Base-by-base conservation (phyloP, 2,113 vertebrate genomes). In the Rattus rattus region DNA sequence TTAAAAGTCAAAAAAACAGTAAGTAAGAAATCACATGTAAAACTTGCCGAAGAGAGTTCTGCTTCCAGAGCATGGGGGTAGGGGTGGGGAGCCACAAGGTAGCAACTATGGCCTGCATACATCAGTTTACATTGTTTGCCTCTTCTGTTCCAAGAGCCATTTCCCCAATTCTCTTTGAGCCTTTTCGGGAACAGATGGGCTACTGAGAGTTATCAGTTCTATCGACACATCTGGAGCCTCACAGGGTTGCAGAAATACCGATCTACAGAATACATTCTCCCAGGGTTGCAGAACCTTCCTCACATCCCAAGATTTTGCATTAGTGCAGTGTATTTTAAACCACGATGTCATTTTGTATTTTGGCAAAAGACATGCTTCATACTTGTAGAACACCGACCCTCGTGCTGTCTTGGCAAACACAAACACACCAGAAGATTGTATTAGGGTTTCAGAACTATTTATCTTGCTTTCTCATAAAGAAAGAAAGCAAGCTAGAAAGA, bases 241-340 rank as follows among this genome's bases (percentile, higher is more conserved):
- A 97, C 77, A 97, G 93, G 97, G 91, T 33, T 95, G 97, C 97
- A 98, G 97, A 94, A 98, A 98, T 96, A 98, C 98, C 96, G 79
- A 90, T 91, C 96, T 90, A 95, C 96, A 97, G 98, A 96, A 98
- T 49, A 96, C 97, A 95, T 96, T 49, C 93, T 97, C 96, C 95
- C 96, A 93, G 52, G 96, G 54, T 95, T 92, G 84, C 92, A 96
- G 96, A 94, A 96, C 96, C 94, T 97, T 95, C 88, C 95, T 93
- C 94, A 95, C 90, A 77, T 63, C 7, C 96, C 95, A 81, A 92
- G 92, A 97, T 91, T 69, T 33, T 69, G 28, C 89, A 95, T 61
- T 0, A 17, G 76, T 86, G 91, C 72, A 24, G 92, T 94, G 98
- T 98, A 98, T 98, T 98, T 98, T 92, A 97, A 97, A 93, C 96